Conservation (phyloP, 1,140 invertebrate species). For the Oreohelix idahoensis region DNA sequence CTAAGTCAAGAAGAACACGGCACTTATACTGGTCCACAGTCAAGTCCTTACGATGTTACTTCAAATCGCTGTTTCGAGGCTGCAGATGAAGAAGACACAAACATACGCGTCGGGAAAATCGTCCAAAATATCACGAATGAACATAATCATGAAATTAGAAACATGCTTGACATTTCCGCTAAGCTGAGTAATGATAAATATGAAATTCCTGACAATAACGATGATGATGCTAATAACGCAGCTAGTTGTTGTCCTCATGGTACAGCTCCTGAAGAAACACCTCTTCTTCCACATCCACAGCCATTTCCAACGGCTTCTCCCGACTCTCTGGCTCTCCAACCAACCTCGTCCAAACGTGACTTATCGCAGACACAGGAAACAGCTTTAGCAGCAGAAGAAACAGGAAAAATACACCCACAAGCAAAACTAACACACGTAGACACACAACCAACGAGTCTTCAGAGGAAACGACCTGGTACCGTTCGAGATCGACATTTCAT, state of each 20-base stretch:
- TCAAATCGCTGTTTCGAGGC: too few relatives aligned
- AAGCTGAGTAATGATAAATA: too few relatives aligned
- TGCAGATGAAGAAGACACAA: too few relatives aligned
- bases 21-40: background rate
- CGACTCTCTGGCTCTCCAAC: background rate
- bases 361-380: background rate
- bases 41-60: too few relatives aligned
- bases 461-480: conserved; percentile 31
- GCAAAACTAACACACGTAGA: background rate
- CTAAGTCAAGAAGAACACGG: background rate
- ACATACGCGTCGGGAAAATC: too few relatives aligned
- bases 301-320: background rate
- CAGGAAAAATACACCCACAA: background rate
- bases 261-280: background rate
- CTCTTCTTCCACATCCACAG: background rate
- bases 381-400: background rate
- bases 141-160: too few relatives aligned
- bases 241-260: background rate
- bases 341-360: background rate
- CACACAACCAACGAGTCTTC: background rate
- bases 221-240: background rate
- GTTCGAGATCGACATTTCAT: conserved; percentile 44
- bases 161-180: background rate
- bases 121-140: too few relatives aligned
- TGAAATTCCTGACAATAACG: background rate